phyloP scores from a whole-genome alignment of 92 coral and sea anemone genomes.

The Desmophyllum pertusum region DNA sequence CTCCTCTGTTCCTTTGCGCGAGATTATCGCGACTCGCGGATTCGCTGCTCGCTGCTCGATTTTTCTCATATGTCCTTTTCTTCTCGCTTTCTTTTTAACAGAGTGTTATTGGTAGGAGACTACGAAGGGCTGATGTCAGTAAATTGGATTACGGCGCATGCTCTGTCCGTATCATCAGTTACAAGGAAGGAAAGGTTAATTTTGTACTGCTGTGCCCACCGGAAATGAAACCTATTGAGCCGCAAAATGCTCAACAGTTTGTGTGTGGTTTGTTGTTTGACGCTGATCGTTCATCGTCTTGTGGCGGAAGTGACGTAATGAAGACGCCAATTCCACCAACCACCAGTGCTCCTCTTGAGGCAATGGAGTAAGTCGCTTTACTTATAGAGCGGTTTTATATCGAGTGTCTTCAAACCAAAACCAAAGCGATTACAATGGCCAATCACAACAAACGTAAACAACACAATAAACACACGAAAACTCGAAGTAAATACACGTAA shows the following conservation, averaged over 20 bases:
- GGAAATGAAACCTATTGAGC: constrained; percentile 37
- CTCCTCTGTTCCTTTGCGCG: too few relatives aligned
- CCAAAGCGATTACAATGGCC: too few relatives aligned
- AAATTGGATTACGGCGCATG: constrained; percentile 74
- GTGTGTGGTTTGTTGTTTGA: constrained; percentile 74
- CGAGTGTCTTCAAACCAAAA: neutral
- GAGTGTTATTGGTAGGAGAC: constrained; percentile 28
- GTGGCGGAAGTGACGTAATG: constrained; percentile 55
- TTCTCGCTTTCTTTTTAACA: neutral
- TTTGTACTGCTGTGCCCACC: constrained; percentile 62
- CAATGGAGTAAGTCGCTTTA: constrained; percentile 60
- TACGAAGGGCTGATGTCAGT: neutral
- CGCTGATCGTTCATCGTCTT: constrained; percentile 52
- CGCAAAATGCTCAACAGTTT: constrained; percentile 46
- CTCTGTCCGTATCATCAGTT: constrained; percentile 60
- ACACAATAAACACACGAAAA: too few relatives aligned
- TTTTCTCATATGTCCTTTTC: too few relatives aligned
- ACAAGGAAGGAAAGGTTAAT: constrained; percentile 19
- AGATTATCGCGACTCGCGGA: too few relatives aligned
- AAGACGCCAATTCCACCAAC: constrained; percentile 67
- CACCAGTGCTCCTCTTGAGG: constrained; percentile 53
- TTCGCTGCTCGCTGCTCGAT: too few relatives aligned
- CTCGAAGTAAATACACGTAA: too few relatives aligned
- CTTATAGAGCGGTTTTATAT: neutral
- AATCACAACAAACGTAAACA: too few relatives aligned